A percentile compares a stretch with the other conserved stretches of the same genome.
Evolutionary conservation across 1,140 invertebrate genomes (phyloP).

Genomic region (Neodiprion lecontei): DNA sequence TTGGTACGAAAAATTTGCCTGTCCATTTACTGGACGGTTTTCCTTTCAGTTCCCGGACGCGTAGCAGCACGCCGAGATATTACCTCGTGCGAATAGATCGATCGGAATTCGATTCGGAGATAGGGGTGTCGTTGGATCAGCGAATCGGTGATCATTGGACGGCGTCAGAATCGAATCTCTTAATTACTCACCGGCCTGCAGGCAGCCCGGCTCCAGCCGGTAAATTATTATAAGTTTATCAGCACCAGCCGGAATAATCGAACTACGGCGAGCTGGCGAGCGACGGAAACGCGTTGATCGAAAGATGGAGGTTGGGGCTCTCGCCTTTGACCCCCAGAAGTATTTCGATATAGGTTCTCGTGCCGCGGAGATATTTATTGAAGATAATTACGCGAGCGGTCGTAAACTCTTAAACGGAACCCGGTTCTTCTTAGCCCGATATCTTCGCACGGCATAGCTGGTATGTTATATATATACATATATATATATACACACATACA

Average conservation of each 20-base stretch:
- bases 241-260: not conserved
- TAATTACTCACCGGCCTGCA: too few relatives aligned
- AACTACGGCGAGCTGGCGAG: constrained; percentile 30
- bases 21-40: too few relatives aligned
- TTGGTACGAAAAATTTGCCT: too few relatives aligned
- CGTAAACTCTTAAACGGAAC: constrained; percentile 55
- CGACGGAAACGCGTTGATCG: constrained; percentile 57
- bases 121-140: too few relatives aligned
- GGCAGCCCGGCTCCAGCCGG: not conserved
- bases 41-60: too few relatives aligned
- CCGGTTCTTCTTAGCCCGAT: constrained; percentile 45
- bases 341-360: constrained; percentile 31
- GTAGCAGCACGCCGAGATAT: too few relatives aligned
- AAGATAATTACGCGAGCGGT: constrained; percentile 62
- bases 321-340: constrained; percentile 50
- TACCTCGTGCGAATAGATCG: too few relatives aligned
- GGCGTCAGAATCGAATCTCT: too few relatives aligned
- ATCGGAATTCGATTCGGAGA: too few relatives aligned
- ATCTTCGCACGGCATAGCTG: constrained; percentile 32
- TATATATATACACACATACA: too few relatives aligned
- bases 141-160: too few relatives aligned
- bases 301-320: constrained; percentile 52
- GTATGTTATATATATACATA: too few relatives aligned
- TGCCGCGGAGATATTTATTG: constrained; percentile 62
- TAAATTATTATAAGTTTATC: not conserved